phyloP scores from a whole-genome alignment of 1,140 invertebrate species.

The Tetramorium alpestre region DNA sequence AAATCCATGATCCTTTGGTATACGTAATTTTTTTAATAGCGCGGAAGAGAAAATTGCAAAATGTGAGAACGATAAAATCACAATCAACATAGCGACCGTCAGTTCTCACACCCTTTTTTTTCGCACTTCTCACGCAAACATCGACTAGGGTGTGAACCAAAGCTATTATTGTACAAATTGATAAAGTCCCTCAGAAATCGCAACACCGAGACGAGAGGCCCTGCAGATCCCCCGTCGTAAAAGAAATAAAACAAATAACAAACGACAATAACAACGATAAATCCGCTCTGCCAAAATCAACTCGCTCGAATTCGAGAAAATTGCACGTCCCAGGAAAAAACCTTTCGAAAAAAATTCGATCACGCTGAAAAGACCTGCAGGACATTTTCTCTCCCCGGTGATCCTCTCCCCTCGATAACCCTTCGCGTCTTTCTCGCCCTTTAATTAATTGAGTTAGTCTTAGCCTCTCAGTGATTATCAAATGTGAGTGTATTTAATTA shows the following conservation, averaged over 20 bases:
- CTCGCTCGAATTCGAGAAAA: slow-evolving; percentile 9
- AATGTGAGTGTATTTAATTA: slow-evolving; percentile 82
- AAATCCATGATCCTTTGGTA: slow-evolving; percentile 63
- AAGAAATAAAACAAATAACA: not conserved
- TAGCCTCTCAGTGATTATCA: slow-evolving; percentile 87
- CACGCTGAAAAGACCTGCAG: slow-evolving; percentile 13
- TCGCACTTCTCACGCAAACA: slow-evolving; percentile 70
- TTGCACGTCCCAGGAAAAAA: slow-evolving; percentile 31
- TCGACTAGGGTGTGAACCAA: slow-evolving; percentile 73
- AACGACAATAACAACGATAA: not conserved
- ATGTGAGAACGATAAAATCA: slow-evolving; percentile 37
- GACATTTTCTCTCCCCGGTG: slow-evolving; percentile 2
- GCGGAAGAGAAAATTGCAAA: slow-evolving; percentile 38
- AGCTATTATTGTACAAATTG: slow-evolving; percentile 60
- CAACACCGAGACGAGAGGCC: not conserved
- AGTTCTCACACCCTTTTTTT: slow-evolving; percentile 54
- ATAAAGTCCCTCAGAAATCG: slow-evolving; percentile 32
- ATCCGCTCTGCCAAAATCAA: slow-evolving; percentile 3
- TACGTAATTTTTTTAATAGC: slow-evolving; percentile 27
- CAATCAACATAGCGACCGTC: slow-evolving; percentile 8
- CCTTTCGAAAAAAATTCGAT: slow-evolving; percentile 22
- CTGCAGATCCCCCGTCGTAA: not conserved
- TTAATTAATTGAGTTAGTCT: slow-evolving; percentile 85
- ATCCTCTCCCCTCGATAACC: slow-evolving; percentile 22
- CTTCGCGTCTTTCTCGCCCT: slow-evolving; percentile 66